Conservation (phyloP, 2,797 vertebrate species). For the Cryptoprocta ferox region DNA sequence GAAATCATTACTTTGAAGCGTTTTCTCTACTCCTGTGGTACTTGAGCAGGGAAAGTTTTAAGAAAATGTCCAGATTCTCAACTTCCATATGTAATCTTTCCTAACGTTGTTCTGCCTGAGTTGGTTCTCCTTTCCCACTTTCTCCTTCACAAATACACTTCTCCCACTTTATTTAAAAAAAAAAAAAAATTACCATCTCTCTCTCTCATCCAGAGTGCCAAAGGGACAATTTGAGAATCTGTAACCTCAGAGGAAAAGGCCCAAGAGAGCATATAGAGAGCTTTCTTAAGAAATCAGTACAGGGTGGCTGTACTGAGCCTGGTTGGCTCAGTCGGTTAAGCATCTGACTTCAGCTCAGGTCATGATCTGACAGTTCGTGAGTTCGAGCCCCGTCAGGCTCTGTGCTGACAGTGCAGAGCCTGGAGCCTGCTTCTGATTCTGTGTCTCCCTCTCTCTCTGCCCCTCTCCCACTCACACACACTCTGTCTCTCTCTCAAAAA, state of each 20-base stretch:
- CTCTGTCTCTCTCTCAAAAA: too few species aligned
- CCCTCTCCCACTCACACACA: too few species aligned
- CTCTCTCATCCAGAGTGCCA: background rate
- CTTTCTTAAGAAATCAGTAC: constrained; percentile 40
- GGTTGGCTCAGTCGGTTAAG: too few species aligned
- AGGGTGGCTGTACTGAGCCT: too few species aligned
- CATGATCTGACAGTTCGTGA: too few species aligned
- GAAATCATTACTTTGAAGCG: constrained; percentile 2
- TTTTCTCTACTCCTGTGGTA: constrained; percentile 30
- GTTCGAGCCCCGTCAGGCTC: too few species aligned
- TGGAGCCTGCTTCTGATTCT: too few species aligned
- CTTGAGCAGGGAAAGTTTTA: constrained; percentile 4
- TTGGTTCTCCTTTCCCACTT: constrained; percentile 8
- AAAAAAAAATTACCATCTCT: background rate
- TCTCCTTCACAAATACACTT: constrained; percentile 38
- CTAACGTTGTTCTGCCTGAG: background rate
- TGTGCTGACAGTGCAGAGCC: too few species aligned
- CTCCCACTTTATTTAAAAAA: background rate
- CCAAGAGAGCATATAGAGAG: constrained; percentile 38
- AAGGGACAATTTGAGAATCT: constrained; percentile 21
- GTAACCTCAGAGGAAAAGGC: background rate
- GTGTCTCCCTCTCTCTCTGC: too few species aligned
- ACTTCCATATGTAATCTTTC: constrained; percentile 46
- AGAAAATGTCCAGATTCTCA: constrained; percentile 21
- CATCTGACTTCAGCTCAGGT: too few species aligned